These are phyloP conservation scores for Epizoanthus stellaris DNA, from an alignment of 92 coral and sea anemone genomes.

Conservation along the genomic window DNA sequence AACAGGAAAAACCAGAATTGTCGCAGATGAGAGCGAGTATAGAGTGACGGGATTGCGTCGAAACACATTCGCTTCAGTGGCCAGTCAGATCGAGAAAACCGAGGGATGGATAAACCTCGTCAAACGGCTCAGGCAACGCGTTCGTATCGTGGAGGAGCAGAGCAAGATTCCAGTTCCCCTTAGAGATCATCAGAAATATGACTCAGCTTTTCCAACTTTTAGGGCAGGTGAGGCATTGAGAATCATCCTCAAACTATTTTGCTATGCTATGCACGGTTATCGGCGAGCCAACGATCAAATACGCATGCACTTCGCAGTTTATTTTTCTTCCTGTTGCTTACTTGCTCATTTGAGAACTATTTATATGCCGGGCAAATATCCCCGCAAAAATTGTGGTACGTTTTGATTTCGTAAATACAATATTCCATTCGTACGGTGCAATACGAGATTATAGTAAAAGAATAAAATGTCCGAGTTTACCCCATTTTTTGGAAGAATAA, in stretches of 20 bases:
- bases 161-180: background rate
- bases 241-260: background rate
- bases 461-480: too few species aligned
- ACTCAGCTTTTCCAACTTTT: constrained; percentile 35
- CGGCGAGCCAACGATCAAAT: too few species aligned
- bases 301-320: too few species aligned
- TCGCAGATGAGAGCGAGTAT: constrained; percentile 7
- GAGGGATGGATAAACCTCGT: constrained; percentile 37
- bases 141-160: background rate
- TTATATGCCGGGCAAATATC: too few species aligned
- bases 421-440: too few species aligned
- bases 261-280: too few species aligned
- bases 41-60: constrained; percentile 34
- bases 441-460: too few species aligned
- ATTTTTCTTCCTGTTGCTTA: too few species aligned
- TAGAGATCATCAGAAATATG: constrained; percentile 38
- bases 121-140: constrained; percentile 17
- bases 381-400: too few species aligned
- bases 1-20: constrained; percentile 24
- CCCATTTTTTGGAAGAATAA: too few species aligned
- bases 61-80: constrained; percentile 32
- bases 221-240: constrained; percentile 21
- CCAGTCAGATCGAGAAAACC: constrained; percentile 11
- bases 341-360: too few species aligned
- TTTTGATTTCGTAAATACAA: too few species aligned